These are phyloP conservation scores for Melopsittacus undulatus DNA, from an alignment of 2,797 vertebrate genomes.

Conservation along the genomic window DNA sequence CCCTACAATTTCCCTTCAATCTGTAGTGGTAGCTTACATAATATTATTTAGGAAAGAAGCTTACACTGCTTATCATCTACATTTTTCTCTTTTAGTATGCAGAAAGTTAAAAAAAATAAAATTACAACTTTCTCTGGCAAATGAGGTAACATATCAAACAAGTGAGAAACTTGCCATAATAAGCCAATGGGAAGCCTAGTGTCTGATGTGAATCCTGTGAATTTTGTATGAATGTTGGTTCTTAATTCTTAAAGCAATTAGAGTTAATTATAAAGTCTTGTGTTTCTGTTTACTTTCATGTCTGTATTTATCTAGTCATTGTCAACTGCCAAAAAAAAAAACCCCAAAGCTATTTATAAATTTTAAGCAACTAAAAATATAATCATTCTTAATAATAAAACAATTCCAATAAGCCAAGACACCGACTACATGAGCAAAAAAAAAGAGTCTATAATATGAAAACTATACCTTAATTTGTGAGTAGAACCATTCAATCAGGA, in stretches of 20 bases:
- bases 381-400: background rate
- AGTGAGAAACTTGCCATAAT: background rate
- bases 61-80: background rate
- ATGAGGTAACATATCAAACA: background rate
- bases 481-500: background rate
- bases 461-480: slow-evolving; percentile 9
- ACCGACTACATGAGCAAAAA: background rate
- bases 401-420: background rate
- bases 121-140: background rate
- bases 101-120: background rate
- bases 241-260: background rate
- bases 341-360: background rate
- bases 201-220: background rate
- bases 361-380: background rate
- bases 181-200: background rate
- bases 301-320: background rate
- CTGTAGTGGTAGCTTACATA: background rate
- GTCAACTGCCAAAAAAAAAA: background rate
- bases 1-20: background rate
- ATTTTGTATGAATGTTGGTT: background rate
- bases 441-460: background rate
- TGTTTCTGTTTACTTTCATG: background rate
- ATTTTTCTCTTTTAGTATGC: background rate
- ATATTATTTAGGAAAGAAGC: background rate
- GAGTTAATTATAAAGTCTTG: background rate